Base-by-base conservation (phyloP, 2,113 vertebrate genomes). In the Eupsittula cactorum region DNA sequence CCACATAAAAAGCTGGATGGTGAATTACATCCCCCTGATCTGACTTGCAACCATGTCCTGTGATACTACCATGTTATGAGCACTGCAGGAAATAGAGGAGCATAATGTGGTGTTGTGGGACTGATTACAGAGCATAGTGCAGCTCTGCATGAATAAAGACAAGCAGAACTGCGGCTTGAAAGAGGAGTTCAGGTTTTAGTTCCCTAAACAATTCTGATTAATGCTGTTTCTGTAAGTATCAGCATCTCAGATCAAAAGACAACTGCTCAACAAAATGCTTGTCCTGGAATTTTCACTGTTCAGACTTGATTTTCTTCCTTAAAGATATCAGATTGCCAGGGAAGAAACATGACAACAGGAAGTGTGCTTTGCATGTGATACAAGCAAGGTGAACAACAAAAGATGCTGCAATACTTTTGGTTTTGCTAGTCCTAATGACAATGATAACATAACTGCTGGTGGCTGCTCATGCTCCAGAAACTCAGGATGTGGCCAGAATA, bases 271-370 rank as follows among this genome's bases (percentile, higher is more conserved):
- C 67, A 95, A 82, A 92, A 73, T 62, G 16, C 53, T 78, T 50
- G 18, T 49, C 37, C 63, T 64, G 74, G 53, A 95, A 91, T 85
- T 84, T 82, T 82, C 47, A 68, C 41, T 90, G 16, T 90, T 94
- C 71, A 79, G 47, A 46, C 44, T 75, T 91, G 41, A 86, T 88
- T 95, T 95, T 93, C 46, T 90, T 89, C 44, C 71, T 81, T 85
- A 17, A 67, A 92, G n/a, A 39, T 52, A 70, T 33, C 29, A 69
- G 70, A 59, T 74, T 90, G 16, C 31, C 74, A 62, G 50, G 65
- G 52, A 88, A 90, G 44, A 82, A 87, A 91, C 86, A 96, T 74
- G 77, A 88, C 88, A 91, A 55, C 42, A 75, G 68, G 83, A 73
- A 89, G 23, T 41, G 29, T 86, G 68, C 18, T 92, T 88, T 88